Evolutionary conservation across 2,113 vertebrate species (phyloP).

Genomic region (Pogona vitticeps): DNA sequence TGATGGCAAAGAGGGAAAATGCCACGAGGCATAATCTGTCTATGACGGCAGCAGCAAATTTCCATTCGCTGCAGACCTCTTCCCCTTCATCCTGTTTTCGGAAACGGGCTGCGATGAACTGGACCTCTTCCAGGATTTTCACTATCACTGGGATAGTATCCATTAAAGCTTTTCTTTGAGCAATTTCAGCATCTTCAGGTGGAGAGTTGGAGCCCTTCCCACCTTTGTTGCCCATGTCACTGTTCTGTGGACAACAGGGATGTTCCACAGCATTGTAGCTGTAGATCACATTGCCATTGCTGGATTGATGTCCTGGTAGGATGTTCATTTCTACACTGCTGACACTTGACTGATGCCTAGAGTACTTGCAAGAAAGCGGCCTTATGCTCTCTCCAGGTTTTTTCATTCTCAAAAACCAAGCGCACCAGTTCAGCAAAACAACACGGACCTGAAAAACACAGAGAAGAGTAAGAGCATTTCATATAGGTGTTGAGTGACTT

Average conservation of each 20-base stretch:
- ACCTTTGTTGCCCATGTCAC: constrained; percentile 73
- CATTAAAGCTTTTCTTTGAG: constrained; percentile 68
- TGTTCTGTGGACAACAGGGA: constrained; percentile 75
- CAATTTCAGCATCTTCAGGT: constrained; percentile 69
- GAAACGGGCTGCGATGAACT: constrained; percentile 85
- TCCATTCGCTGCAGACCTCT: constrained; percentile 89
- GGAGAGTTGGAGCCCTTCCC: constrained; percentile 60
- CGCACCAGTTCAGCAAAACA: constrained; percentile 88
- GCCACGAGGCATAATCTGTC: constrained; percentile 90
- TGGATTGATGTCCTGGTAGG: constrained; percentile 75
- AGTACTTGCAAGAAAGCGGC: constrained; percentile 76
- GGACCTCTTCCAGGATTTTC: constrained; percentile 86
- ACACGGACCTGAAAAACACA: constrained; percentile 68
- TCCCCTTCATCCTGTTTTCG: constrained; percentile 85
- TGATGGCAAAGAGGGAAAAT: constrained; percentile 89
- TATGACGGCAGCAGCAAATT: constrained; percentile 90
- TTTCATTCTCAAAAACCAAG: constrained; percentile 91
- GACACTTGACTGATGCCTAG: constrained; percentile 76
- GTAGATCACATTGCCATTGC: constrained; percentile 81
- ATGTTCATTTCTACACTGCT: constrained; percentile 81
- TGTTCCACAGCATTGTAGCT: constrained; percentile 80
- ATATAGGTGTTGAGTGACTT: background rate
- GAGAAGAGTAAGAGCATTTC: background rate
- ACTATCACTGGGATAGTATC: constrained; percentile 79
- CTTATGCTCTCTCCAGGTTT: constrained; percentile 84